Evolutionary conservation across 2,797 vertebrate species (phyloP).

Genomic region (Numenius phaeopus): DNA sequence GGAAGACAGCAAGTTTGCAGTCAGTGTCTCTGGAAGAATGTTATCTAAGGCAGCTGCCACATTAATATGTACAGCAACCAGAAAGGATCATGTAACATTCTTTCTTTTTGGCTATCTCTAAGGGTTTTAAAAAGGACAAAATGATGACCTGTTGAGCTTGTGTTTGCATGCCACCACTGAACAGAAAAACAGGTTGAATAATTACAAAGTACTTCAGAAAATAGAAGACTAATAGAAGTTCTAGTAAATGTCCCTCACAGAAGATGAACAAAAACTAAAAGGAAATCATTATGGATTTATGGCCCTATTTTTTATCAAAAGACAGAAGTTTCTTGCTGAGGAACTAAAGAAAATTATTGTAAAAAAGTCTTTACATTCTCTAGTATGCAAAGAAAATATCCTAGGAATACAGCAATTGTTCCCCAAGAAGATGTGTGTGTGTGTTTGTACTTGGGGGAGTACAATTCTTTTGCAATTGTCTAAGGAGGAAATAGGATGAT

Average conservation of each 20-base stretch:
- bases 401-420: neutral
- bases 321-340: neutral
- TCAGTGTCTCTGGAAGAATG: fast-evolving
- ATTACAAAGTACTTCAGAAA: neutral
- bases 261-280: neutral
- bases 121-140: neutral
- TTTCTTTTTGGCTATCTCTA: neutral
- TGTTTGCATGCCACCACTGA: neutral
- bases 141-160: neutral
- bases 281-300: neutral
- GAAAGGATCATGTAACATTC: fast-evolving
- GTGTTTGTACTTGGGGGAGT: fast-evolving
- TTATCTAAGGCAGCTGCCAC: fast-evolving
- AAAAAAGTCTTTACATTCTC: neutral
- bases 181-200: neutral
- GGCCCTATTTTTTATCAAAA: fast-evolving
- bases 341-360: neutral
- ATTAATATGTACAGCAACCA: neutral
- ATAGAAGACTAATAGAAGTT: neutral
- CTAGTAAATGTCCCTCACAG: neutral
- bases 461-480: neutral
- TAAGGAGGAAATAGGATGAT: neutral
- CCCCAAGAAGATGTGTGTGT: too few species aligned
- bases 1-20: neutral
- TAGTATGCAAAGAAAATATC: neutral